phyloP scores from a whole-genome alignment of 2,888 invertebrate species.

The Trileptium ribeirensis region DNA sequence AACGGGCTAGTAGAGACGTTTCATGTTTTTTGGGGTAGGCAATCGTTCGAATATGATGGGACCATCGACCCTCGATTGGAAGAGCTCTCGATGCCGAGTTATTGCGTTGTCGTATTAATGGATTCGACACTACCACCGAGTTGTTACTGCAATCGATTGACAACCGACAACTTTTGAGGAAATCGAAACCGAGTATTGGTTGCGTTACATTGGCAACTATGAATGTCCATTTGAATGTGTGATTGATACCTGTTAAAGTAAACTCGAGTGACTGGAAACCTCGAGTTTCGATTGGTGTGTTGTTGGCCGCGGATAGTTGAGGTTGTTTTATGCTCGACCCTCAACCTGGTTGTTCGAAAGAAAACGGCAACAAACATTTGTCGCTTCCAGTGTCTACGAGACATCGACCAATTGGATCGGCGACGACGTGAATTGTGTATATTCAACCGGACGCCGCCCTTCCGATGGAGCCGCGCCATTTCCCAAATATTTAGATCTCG shows the following conservation, averaged over 20 bases:
- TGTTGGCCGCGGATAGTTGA: background rate
- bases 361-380: background rate
- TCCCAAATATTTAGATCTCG: background rate
- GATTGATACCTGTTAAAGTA: background rate
- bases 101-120: no score
- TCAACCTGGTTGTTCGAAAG: background rate
- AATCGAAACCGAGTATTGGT: background rate
- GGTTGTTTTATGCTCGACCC: background rate
- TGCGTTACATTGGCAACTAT: slow-evolving; percentile 1
- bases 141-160: background rate
- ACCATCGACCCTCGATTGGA: no score
- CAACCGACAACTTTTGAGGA: background rate
- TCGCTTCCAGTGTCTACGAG: slow-evolving; percentile 9
- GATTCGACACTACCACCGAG: background rate
- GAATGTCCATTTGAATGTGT: background rate
- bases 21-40: no score
- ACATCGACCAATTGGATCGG: background rate
- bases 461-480: slow-evolving; percentile 9
- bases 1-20: background rate
- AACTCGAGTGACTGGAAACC: background rate
- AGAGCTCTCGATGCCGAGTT: no score
- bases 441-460: background rate
- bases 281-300: background rate
- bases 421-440: background rate
- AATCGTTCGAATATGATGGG: no score